Conservation (phyloP, 2,797 vertebrate species). For the Cygnus olor region DNA sequence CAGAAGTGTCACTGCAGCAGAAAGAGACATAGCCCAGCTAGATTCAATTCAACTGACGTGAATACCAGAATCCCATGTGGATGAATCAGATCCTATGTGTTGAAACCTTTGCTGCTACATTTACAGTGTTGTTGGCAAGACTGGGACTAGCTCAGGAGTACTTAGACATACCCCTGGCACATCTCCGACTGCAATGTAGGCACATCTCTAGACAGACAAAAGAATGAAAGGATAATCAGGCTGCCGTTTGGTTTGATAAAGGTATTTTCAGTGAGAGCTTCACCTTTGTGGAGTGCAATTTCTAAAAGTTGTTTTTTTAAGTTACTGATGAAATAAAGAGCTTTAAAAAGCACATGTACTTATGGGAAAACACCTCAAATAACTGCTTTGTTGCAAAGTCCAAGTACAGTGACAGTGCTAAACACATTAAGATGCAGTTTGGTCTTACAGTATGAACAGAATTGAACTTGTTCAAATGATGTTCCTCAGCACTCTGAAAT, state of each 20-base stretch:
- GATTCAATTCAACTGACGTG: neutral
- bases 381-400: neutral
- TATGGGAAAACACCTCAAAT: neutral
- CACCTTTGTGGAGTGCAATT: neutral
- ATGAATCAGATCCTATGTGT: neutral
- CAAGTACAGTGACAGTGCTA: neutral
- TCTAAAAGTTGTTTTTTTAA: neutral
- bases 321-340: neutral
- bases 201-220: neutral
- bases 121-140: neutral
- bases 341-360: neutral
- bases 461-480: neutral
- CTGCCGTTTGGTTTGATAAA: neutral
- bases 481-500: neutral
- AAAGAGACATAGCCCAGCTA: neutral
- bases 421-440: neutral
- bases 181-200: accelerated
- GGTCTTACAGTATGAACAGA: neutral
- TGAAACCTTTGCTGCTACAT: neutral
- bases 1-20: constrained; percentile 8
- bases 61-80: neutral
- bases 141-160: neutral
- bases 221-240: neutral
- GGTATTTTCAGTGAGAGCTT: neutral
- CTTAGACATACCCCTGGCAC: accelerated